Evolutionary conservation across 2,888 invertebrate species (phyloP).

Genomic region (Myathropa florea): DNA sequence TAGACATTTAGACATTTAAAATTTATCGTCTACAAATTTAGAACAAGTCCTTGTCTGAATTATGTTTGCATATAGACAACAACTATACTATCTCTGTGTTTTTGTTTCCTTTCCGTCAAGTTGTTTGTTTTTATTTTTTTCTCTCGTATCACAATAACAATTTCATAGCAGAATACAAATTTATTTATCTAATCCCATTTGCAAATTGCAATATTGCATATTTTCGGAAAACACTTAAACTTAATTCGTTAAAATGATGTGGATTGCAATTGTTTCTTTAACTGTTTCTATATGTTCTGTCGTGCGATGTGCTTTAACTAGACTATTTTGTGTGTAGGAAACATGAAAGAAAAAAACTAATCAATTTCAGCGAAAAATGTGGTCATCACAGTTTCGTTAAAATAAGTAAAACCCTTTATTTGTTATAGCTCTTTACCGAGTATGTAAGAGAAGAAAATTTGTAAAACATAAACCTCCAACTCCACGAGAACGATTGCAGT

Average conservation of each 20-base stretch:
- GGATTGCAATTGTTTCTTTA: background rate
- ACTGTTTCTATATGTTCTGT: background rate
- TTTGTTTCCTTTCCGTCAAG: conserved; percentile 6
- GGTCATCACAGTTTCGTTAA: background rate
- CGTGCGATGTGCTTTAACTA: conserved; percentile 31
- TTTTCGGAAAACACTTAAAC: background rate
- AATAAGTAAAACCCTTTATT: background rate
- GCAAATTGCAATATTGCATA: background rate
- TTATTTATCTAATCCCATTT: conserved; percentile 4
- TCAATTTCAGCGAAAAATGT: conserved; percentile 8
- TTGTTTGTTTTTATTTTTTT: background rate
- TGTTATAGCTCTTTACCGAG: background rate
- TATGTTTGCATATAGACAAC: conserved; percentile 29
- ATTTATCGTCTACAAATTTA: conserved; percentile 8
- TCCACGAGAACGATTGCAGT: background rate
- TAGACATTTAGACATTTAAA: background rate
- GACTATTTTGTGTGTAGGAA: conserved; percentile 41
- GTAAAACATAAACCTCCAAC: background rate
- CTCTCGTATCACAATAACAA: conserved; percentile 50
- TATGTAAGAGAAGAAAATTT: background rate
- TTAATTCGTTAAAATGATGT: conserved; percentile 18
- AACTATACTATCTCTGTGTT: conserved; percentile 24
- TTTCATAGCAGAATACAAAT: conserved; percentile 46
- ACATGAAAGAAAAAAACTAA: conserved; percentile 12
- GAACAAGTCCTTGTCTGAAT: conserved; percentile 30